Conservation (phyloP, 1,140 invertebrate genomes). For the Drosophila subobscura region DNA sequence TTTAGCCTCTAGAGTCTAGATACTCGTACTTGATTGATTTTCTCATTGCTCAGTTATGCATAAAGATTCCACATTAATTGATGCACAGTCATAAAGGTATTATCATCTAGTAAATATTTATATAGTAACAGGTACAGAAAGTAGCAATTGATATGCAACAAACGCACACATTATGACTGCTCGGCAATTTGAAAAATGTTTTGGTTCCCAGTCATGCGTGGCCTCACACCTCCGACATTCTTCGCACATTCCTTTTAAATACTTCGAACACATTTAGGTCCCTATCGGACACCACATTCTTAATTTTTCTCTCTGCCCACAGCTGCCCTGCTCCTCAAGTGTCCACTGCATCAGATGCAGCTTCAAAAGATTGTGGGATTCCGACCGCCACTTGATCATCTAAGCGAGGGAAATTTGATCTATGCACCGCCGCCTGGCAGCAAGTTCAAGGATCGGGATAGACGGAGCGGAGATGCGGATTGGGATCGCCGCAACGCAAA, state of each 20-base stretch:
- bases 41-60: conserved; percentile 59
- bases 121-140: too few relatives aligned
- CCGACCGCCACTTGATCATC: conserved; percentile 70
- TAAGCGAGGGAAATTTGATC: conserved; percentile 67
- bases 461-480: conserved; percentile 27
- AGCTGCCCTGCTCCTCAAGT: conserved; percentile 75
- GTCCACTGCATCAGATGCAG: conserved; percentile 79
- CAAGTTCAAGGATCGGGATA: conserved; percentile 67
- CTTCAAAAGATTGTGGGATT: conserved; percentile 82
- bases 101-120: conserved; percentile 10
- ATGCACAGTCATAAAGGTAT: conserved; percentile 26
- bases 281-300: conserved; percentile 17
- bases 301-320: conserved; percentile 15
- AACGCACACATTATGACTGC: conserved; percentile 24
- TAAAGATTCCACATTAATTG: conserved; percentile 57
- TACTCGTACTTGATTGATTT: conserved; percentile 43
- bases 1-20: neutral
- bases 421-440: conserved; percentile 47
- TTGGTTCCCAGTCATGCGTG: conserved; percentile 57
- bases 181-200: conserved; percentile 58
- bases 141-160: conserved; percentile 53
- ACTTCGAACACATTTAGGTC: too few relatives aligned
- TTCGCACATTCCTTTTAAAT: too few relatives aligned
- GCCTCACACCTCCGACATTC: conserved; percentile 13
- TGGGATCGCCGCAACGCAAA: conserved; percentile 7